Evolutionary conservation across 2,888 invertebrate genomes (phyloP).

Genomic region (Coremacera marginata): DNA sequence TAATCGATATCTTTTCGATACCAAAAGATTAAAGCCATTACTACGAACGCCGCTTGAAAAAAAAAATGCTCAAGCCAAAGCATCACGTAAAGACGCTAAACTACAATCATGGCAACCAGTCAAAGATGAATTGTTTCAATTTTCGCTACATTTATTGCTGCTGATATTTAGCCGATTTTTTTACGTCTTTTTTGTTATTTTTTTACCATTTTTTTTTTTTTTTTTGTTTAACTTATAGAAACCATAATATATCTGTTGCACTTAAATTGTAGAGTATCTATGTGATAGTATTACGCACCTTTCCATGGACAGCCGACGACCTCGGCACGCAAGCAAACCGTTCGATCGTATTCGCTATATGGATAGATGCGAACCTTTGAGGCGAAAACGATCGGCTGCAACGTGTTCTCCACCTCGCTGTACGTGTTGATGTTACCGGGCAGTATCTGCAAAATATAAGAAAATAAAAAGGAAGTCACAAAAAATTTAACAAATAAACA

Average conservation of each 20-base stretch:
- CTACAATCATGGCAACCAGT: neutral
- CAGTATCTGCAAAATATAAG: conserved; percentile 74
- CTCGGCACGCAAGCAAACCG: conserved; percentile 86
- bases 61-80: too few relatives aligned
- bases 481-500: conserved; percentile 24
- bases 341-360: conserved; percentile 81
- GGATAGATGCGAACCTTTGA: conserved; percentile 84
- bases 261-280: conserved; percentile 7
- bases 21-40: too few relatives aligned
- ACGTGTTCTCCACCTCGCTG: conserved; percentile 78
- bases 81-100: too few relatives aligned
- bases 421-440: conserved; percentile 85
- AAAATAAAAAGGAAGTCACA: neutral
- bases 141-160: conserved; percentile 13
- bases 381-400: conserved; percentile 83
- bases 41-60: too few relatives aligned
- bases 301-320: conserved; percentile 83
- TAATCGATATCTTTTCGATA: too few relatives aligned
- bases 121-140: conserved; percentile 40
- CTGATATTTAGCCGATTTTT: neutral
- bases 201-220: neutral
- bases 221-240: neutral
- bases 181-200: neutral
- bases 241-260: conserved; percentile 16
- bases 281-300: conserved; percentile 72